A percentile compares a stretch with the other conserved stretches of the same genome.
Evolutionary conservation across 2,797 vertebrate species (phyloP).

Genomic region (Hydrocynus forskahlii): DNA sequence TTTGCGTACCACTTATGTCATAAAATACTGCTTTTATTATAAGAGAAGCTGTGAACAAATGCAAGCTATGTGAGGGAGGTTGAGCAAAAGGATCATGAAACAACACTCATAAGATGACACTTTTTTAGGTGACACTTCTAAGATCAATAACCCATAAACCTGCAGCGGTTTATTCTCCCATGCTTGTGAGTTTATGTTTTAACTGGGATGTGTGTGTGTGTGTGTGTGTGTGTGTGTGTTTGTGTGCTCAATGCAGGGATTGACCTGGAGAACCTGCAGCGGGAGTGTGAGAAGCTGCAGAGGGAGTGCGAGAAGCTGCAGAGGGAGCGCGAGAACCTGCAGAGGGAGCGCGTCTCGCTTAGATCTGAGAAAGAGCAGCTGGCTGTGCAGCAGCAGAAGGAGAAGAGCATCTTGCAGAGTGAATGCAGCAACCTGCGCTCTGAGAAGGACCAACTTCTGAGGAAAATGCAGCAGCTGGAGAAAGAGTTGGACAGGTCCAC

Average conservation of each 20-base stretch:
- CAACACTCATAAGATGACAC: slow-evolving; percentile 16
- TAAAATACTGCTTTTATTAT: not conserved
- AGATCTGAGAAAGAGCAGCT: slow-evolving; percentile 81
- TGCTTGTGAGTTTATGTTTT: not conserved
- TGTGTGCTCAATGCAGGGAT: slow-evolving; percentile 65
- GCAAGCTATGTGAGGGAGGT: not conserved
- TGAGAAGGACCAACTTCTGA: slow-evolving; percentile 80
- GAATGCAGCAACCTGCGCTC: slow-evolving; percentile 79
- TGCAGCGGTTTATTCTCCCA: not conserved
- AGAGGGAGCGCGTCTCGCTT: slow-evolving; percentile 75
- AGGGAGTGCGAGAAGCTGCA: slow-evolving; percentile 67
- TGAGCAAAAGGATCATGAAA: not conserved
- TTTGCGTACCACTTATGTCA: too few relatives aligned
- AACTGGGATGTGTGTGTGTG: not conserved
- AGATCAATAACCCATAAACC: slow-evolving; percentile 24
- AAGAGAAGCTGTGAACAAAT: not conserved
- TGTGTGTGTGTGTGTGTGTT: not conserved
- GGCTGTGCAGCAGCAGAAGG: slow-evolving; percentile 85
- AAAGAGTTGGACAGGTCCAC: slow-evolving; percentile 89
- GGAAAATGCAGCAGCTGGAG: slow-evolving; percentile 87
- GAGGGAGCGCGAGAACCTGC: slow-evolving; percentile 78
- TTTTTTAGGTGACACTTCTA: slow-evolving; percentile 20
- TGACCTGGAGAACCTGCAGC: slow-evolving; percentile 90
- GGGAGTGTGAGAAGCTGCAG: slow-evolving; percentile 79
- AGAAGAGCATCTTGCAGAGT: slow-evolving; percentile 83